Base-by-base conservation (phyloP, 1,140 invertebrate genomes). In the Pararge aegeria region DNA sequence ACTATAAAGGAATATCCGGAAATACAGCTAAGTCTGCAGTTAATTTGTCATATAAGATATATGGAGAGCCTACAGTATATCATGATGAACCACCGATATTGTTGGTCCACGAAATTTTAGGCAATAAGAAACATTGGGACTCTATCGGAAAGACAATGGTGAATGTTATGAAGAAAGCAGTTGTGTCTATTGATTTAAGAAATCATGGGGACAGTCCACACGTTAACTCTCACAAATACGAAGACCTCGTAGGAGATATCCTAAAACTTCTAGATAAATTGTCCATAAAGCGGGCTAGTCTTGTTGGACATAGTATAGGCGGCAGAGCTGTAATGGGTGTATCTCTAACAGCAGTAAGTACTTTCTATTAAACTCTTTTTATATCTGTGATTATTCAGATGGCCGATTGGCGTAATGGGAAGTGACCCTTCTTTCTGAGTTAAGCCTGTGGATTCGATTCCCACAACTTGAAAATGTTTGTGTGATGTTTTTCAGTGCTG, bases 131-230 rank as follows among this genome's bases (percentile, higher is more conserved):
- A 44, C 97, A 97, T 76, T 97, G 95, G 95, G 94, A 94, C 46
- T 92, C 92, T 38, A 76, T 98, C 15, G 94, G 94, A 1, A 97
- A 96, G 87, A 92, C 91, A 0, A 92, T 97, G 34, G 87, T 94
- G 57, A 90, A 89, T 54, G 90, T 92, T 63, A 94, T 93, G 7
- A 90, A 92, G 38, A 83, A 85, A 18, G 74, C 95, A 92, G 93
- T 98, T 0, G 93, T 97, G 34, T 90, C 94, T 0, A 89, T 98
- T 15, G 97, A 98, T 91, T 93, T 95, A 1, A 92, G 97, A 75
- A 98, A 98, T 87, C 97, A 98, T 87, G 97, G 97, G 0, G 95
- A 97, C 34, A 98, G 96, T 77, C 95, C 95, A 0, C 97, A 97
- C 72, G 88, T 92, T 1, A 64, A 83, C 6, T 90, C 93, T 0